Percentiles rank a stretch among this genome's conserved stretches.
Evolutionary conservation across 2,888 invertebrate genomes (phyloP).

Genomic region (Clepsis dumicolana): DNA sequence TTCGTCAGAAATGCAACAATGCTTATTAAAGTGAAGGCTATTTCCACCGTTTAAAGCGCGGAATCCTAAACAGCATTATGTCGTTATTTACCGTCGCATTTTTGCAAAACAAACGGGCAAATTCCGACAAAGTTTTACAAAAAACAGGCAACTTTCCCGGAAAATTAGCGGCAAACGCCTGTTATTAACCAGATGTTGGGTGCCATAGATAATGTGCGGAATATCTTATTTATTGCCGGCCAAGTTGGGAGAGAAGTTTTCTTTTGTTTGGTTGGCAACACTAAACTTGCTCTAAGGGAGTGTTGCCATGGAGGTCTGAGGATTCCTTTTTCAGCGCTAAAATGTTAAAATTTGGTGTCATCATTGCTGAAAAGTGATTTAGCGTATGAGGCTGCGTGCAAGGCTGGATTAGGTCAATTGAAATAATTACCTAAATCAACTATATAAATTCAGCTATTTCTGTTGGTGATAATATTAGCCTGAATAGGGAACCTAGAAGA

Average conservation of each 20-base stretch:
- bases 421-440: too few species aligned
- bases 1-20: not conserved
- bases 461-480: too few species aligned
- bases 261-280: constrained; percentile 16
- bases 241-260: constrained; percentile 12
- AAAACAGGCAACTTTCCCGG: constrained; percentile 19
- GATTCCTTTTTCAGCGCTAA: too few species aligned
- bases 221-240: constrained; percentile 27
- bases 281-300: constrained; percentile 2
- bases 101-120: constrained; percentile 14
- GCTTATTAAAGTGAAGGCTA: not conserved
- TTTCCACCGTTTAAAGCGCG: not conserved
- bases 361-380: too few species aligned
- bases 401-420: too few species aligned
- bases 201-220: constrained; percentile 22
- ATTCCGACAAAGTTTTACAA: constrained; percentile 22
- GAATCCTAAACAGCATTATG: constrained; percentile 8
- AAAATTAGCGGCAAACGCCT: constrained; percentile 17
- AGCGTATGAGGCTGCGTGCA: too few species aligned
- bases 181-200: constrained; percentile 25
- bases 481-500: too few species aligned
- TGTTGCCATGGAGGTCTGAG: constrained; percentile 10
- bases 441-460: too few species aligned
- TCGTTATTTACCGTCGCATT: constrained; percentile 19
- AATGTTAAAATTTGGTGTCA: too few species aligned